A percentile compares a stretch with the other conserved stretches of the same genome.
These are phyloP conservation scores for Parapristionchus giblindavisi DNA, from an alignment of 2,888 invertebrate species.

Conservation along the genomic window DNA sequence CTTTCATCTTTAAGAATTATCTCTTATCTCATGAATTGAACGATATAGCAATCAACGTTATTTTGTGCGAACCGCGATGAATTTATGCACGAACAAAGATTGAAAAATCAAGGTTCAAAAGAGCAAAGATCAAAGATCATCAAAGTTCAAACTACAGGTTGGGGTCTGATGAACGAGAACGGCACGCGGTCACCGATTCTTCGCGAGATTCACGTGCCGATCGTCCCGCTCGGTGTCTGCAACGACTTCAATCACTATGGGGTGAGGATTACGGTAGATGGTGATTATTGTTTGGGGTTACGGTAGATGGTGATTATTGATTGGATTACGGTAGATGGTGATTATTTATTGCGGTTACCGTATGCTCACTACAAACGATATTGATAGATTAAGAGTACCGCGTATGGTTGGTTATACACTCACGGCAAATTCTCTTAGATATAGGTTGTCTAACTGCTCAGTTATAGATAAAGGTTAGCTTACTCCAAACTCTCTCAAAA, in stretches of 20 bases:
- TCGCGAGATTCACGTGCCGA: constrained; percentile 62
- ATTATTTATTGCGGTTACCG: neutral
- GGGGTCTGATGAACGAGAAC: constrained; percentile 59
- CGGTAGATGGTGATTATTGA: neutral
- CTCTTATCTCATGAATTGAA: neutral
- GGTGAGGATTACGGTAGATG: neutral
- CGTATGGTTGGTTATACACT: too few species aligned
- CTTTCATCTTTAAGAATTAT: neutral
- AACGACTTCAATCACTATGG: constrained; percentile 46
- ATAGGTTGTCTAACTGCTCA: too few species aligned
- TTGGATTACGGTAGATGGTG: neutral
- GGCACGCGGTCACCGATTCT: constrained; percentile 48
- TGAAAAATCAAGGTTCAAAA: neutral
- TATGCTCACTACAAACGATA: neutral
- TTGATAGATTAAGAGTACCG: neutral
- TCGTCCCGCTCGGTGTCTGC: constrained; percentile 57
- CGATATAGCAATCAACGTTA: neutral
- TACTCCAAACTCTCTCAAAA: too few species aligned
- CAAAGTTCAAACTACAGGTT: too few species aligned
- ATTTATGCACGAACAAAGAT: neutral
- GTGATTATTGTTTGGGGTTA: neutral
- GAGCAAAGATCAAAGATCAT: constrained; percentile 16
- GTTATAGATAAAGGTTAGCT: too few species aligned
- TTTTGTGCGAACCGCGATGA: neutral
- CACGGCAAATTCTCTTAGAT: too few species aligned